Base-by-base conservation (phyloP, 2,113 vertebrate genomes). In the Propithecus coquereli region DNA sequence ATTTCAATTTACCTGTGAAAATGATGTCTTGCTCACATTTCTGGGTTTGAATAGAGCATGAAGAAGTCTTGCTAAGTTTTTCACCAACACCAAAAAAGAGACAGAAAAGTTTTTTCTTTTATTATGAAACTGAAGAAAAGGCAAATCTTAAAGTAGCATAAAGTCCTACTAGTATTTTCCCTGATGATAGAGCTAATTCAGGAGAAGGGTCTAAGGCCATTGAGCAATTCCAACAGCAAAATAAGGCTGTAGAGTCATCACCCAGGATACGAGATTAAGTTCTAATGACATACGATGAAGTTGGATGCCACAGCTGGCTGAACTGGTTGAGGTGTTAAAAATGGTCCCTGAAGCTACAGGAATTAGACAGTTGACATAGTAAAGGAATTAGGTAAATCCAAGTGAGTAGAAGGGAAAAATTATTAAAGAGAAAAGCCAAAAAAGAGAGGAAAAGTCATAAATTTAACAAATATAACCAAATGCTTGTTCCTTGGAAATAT, bases 181-280 rank as follows among this genome's bases (percentile, higher is more conserved):
- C n/a, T 90, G 50, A 93, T 23, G 20, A 54, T 9, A 50, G 22
- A 81, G 22, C 22, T 82, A 50, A 81, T 68, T 91, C 59, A 90
- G 70, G 4, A 70, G 59, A 40, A 8, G 54, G 14, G 20, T 57
- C 34, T 45, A 34, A 50, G 27, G 13, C 18, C 54, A 80, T 0
- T 40, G 14, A 86, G 81, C 57, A 68, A 63, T 90, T 92, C 7
- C 83, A 59, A 92, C 70, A 87, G 81, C 45, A 93, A 87, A 96
- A 79, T 63, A 87, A 93, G 27, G 10, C 34, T 74, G 13, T 10
- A 5, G 30, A 90, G 66, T 45, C 47, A 61, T 87, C 7, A 22
- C 4, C 37, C 43, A 76, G 5, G 80, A 6, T 71, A 43, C 20
- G 40, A 77, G 54, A 71, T 90, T 83, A 61, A 63, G 71, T 82